phyloP scores from a whole-genome alignment of 92 coral and sea anemone species.

The Porites rus region DNA sequence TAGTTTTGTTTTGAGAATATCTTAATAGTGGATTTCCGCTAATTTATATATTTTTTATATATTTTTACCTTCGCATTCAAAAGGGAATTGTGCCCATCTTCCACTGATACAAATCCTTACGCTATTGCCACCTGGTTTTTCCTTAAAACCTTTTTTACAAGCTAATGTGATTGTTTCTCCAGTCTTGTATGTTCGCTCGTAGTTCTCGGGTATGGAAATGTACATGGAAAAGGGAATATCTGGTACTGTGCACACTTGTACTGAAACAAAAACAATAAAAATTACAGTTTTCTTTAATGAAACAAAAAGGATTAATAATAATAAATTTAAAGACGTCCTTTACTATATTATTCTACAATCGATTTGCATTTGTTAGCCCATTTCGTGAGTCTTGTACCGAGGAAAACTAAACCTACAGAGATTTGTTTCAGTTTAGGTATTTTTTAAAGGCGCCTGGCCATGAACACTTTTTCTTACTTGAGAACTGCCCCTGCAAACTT shows the following conservation, averaged over 20 bases:
- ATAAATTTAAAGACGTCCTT: too few relatives aligned
- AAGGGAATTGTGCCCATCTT: conserved; percentile 81
- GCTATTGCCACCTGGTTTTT: conserved; percentile 41
- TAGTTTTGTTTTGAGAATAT: too few relatives aligned
- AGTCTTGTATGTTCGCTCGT: conserved; percentile 58
- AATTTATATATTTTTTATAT: too few relatives aligned
- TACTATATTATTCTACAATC: too few relatives aligned
- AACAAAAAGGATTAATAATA: neutral
- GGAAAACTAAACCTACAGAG: too few relatives aligned
- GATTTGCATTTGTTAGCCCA: too few relatives aligned
- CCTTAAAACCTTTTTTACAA: conserved; percentile 76
- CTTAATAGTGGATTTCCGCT: too few relatives aligned
- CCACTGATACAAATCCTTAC: conserved; percentile 77
- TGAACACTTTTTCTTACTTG: too few relatives aligned
- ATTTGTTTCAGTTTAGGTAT: too few relatives aligned
- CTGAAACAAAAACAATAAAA: conserved; percentile 16
- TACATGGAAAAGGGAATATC: conserved; percentile 74
- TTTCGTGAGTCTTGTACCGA: too few relatives aligned
- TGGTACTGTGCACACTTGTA: conserved; percentile 58
- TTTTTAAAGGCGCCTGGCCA: too few relatives aligned
- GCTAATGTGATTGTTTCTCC: conserved; percentile 72
- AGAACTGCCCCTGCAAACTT: too few relatives aligned
- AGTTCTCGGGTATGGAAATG: conserved; percentile 51
- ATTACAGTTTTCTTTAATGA: neutral
- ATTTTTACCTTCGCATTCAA: conserved; percentile 74